A percentile compares a stretch with the other conserved stretches of the same genome.
Conservation (phyloP, 2,113 vertebrate genomes). For the Perccottus glenii region DNA sequence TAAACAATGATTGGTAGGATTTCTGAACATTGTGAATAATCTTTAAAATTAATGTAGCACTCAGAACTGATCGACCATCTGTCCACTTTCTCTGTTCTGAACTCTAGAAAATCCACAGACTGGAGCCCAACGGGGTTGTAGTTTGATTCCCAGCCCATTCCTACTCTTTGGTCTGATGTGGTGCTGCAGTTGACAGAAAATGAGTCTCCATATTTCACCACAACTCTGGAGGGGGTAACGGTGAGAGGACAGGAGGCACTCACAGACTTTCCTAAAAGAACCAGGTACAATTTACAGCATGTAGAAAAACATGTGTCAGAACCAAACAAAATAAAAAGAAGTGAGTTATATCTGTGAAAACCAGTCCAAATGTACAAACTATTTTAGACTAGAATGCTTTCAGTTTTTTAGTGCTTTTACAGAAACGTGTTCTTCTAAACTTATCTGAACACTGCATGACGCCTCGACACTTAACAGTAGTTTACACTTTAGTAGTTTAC, state of each 20-base stretch:
- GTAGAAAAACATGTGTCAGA: too few relatives aligned
- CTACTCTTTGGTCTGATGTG: accelerated
- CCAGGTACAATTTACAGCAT: too few relatives aligned
- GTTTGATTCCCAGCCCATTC: constrained; percentile 62
- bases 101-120: accelerated
- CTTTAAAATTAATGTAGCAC: neutral
- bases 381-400: too few relatives aligned
- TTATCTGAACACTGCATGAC: too few relatives aligned
- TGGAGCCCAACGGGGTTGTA: accelerated
- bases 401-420: too few relatives aligned
- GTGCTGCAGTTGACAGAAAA: constrained; percentile 54
- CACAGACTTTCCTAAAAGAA: constrained; percentile 21
- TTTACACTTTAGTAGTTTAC: neutral
- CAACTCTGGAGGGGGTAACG: neutral
- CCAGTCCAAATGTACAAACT: too few relatives aligned
- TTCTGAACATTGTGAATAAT: accelerated
- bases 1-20: constrained; percentile 37
- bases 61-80: accelerated
- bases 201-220: constrained; percentile 47
- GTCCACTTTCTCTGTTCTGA: neutral
- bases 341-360: too few relatives aligned
- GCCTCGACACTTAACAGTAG: too few relatives aligned
- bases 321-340: too few relatives aligned
- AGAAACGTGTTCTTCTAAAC: too few relatives aligned
- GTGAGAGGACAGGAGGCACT: constrained; percentile 1